phyloP scores from a whole-genome alignment of 2,888 invertebrate species.

The Himalopsyche kuldschensis region DNA sequence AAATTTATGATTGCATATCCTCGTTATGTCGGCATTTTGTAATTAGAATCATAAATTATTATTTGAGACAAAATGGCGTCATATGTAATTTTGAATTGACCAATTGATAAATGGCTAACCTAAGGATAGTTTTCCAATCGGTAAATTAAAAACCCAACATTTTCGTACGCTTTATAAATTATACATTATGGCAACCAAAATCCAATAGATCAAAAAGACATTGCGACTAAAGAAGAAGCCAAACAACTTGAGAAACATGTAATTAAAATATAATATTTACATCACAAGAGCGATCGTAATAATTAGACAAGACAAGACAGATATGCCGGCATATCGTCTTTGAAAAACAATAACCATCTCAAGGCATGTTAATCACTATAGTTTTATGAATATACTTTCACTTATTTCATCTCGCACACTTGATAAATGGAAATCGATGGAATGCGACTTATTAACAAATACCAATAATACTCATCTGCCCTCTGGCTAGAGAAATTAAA shows the following conservation, averaged over 20 bases:
- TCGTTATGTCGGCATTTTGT: too few relatives aligned
- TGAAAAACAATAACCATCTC: not conserved
- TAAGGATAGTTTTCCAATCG: too few relatives aligned
- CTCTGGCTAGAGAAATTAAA: not conserved
- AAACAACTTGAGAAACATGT: not conserved
- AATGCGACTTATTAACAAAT: not conserved
- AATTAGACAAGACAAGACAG: not conserved
- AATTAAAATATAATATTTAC: not conserved
- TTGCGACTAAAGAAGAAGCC: not conserved
- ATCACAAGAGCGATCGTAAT: not conserved
- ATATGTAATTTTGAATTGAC: too few relatives aligned
- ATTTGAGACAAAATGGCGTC: too few relatives aligned
- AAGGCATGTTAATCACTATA: not conserved
- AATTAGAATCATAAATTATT: too few relatives aligned
- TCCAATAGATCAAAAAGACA: not conserved
- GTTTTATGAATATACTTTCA: not conserved
- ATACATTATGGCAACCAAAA: too few relatives aligned
- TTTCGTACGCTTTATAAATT: not conserved
- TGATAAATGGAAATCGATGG: not conserved
- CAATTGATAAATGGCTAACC: too few relatives aligned
- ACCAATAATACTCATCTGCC: not conserved
- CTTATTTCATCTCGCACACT: not conserved
- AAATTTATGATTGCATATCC: too few relatives aligned
- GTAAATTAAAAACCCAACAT: not conserved
- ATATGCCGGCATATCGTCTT: not conserved